Evolutionary conservation across 2,113 vertebrate species (phyloP).

Genomic region (Forbesichthys agassizii): DNA sequence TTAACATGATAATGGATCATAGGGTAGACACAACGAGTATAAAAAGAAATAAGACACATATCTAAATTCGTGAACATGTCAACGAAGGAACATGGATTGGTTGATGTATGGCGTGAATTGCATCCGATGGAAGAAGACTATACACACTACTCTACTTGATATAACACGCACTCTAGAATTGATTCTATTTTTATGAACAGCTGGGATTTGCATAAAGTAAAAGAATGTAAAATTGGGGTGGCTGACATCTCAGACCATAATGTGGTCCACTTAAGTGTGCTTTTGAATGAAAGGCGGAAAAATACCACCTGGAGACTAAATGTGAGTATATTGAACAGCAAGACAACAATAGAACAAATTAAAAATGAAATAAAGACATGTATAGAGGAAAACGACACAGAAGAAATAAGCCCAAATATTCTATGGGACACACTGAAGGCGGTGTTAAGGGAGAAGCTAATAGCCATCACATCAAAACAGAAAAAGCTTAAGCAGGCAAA

Average conservation of each 20-base stretch:
- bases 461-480: not conserved
- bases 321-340: conserved; percentile 22
- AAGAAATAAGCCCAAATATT: not conserved
- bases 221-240: conserved; percentile 1
- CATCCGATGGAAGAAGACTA: conserved; percentile 1
- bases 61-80: not conserved
- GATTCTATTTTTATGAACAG: conserved; percentile 16
- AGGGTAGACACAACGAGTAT: not conserved
- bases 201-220: conserved; percentile 6
- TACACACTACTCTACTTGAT: not conserved
- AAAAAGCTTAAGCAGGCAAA: not conserved
- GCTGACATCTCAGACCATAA: conserved; percentile 24
- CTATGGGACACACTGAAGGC: conserved; percentile 28
- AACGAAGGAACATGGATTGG: not conserved
- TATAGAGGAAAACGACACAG: conserved; percentile 22
- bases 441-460: conserved; percentile 20
- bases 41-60: not conserved
- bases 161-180: conserved; percentile 9
- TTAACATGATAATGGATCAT: not conserved
- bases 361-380: conserved; percentile 4
- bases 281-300: conserved; percentile 2
- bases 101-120: conserved; percentile 18
- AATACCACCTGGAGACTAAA: conserved; percentile 31
- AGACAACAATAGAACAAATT: conserved; percentile 7
- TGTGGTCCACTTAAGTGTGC: not conserved